phyloP scores from a whole-genome alignment of 1,140 invertebrate species.

The Musca domestica region DNA sequence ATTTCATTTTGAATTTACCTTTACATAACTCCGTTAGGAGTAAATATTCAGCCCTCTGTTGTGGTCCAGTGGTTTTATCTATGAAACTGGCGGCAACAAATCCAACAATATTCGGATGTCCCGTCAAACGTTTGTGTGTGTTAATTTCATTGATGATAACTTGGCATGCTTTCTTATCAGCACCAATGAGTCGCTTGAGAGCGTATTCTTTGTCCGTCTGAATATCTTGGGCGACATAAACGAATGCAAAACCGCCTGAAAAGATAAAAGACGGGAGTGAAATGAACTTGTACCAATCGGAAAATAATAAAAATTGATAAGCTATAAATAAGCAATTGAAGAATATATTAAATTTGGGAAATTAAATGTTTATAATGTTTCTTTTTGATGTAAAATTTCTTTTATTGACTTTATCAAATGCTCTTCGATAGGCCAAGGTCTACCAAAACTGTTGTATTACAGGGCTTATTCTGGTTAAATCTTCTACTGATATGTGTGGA shows the following conservation, averaged over 20 bases:
- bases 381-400: too few relatives aligned
- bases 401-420: too few relatives aligned
- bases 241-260: conserved; percentile 91
- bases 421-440: too few relatives aligned
- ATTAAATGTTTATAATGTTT: neutral
- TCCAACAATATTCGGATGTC: conserved; percentile 78
- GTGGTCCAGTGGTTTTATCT: conserved; percentile 65
- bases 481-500: too few relatives aligned
- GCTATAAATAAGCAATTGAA: neutral
- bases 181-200: conserved; percentile 78
- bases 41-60: conserved; percentile 71
- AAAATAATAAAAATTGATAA: neutral
- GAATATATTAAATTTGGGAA: neutral
- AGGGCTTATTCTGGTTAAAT: too few relatives aligned
- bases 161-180: conserved; percentile 74
- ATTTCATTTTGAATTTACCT: conserved; percentile 44
- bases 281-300: conserved; percentile 30
- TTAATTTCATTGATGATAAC: conserved; percentile 77
- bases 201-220: conserved; percentile 86
- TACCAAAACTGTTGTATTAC: too few relatives aligned
- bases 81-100: conserved; percentile 73
- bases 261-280: conserved; percentile 34
- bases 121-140: conserved; percentile 72
- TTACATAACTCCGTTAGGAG: conserved; percentile 71
- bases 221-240: conserved; percentile 89